These are phyloP conservation scores for Tipula lateralis DNA, from an alignment of 2,888 invertebrate genomes.

Conservation along the genomic window DNA sequence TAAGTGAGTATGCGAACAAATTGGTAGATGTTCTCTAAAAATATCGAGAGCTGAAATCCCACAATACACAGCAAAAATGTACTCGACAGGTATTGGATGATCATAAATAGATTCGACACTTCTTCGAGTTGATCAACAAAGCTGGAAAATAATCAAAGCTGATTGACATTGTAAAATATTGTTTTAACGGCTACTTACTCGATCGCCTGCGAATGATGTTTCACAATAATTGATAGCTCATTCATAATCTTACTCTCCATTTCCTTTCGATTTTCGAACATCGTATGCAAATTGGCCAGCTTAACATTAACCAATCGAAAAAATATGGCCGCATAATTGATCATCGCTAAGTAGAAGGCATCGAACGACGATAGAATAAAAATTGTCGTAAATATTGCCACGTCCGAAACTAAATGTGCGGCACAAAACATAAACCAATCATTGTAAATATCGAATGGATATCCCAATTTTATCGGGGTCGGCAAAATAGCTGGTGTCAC, in stretches of 20 bases:
- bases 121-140: conserved; percentile 25
- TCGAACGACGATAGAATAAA: not conserved
- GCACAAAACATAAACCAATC: not conserved
- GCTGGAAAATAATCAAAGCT: not conserved
- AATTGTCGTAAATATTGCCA: conserved; percentile 12
- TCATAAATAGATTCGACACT: conserved; percentile 26
- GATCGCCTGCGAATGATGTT: not conserved
- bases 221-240: not conserved
- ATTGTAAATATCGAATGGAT: not conserved
- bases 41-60: conserved; percentile 27
- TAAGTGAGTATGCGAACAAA: conserved; percentile 26
- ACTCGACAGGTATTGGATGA: conserved; percentile 28
- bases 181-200: conserved; percentile 4
- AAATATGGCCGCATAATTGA: conserved; percentile 25
- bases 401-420: not conserved
- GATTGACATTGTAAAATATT: not conserved
- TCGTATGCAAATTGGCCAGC: not conserved
- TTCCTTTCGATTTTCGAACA: not conserved
- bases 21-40: conserved; percentile 28
- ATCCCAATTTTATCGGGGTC: conserved; percentile 27
- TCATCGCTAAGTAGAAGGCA: conserved; percentile 26
- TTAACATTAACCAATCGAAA: conserved; percentile 28
- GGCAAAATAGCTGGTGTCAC: conserved; percentile 25
- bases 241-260: not conserved
- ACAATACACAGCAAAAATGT: conserved; percentile 29